A percentile compares a stretch with the other conserved stretches of the same genome.
Evolutionary conservation across 2,113 vertebrate genomes (phyloP).

Genomic region (Nannobrachium achirus): DNA sequence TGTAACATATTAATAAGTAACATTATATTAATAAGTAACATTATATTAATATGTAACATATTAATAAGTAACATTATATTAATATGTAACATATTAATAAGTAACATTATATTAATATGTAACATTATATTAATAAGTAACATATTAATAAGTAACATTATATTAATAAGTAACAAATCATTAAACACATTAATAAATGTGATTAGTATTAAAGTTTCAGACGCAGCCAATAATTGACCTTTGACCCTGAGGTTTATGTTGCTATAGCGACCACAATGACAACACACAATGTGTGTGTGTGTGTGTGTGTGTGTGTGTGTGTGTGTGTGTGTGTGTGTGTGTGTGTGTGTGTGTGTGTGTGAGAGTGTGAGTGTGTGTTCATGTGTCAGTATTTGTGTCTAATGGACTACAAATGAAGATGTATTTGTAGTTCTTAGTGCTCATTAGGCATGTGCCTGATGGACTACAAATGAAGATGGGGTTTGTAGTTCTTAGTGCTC

Average conservation of each 20-base stretch:
- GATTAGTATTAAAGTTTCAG: too few species aligned
- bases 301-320: slow-evolving; percentile 7
- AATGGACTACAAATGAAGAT: not conserved
- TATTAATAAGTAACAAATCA: too few species aligned
- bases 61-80: too few species aligned
- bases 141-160: too few species aligned
- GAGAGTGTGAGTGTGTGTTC: slow-evolving; percentile 29
- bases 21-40: too few species aligned
- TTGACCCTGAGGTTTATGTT: slow-evolving; percentile 62
- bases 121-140: too few species aligned
- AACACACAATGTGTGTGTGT: slow-evolving; percentile 11
- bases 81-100: too few species aligned
- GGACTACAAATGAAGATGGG: not conserved
- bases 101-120: too few species aligned
- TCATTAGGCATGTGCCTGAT: slow-evolving; percentile 44
- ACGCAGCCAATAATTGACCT: slow-evolving; percentile 6
- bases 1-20: too few species aligned
- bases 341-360: not conserved
- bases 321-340: not conserved
- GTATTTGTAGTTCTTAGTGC: slow-evolving; percentile 20
- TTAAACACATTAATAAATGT: too few species aligned
- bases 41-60: too few species aligned
- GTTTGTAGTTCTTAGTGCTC: slow-evolving; percentile 35
- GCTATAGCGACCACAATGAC: slow-evolving; percentile 28
- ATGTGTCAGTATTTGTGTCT: not conserved